Base-by-base conservation (phyloP, 2,113 vertebrate species). In the Poeciliopsis turrubarensis region DNA sequence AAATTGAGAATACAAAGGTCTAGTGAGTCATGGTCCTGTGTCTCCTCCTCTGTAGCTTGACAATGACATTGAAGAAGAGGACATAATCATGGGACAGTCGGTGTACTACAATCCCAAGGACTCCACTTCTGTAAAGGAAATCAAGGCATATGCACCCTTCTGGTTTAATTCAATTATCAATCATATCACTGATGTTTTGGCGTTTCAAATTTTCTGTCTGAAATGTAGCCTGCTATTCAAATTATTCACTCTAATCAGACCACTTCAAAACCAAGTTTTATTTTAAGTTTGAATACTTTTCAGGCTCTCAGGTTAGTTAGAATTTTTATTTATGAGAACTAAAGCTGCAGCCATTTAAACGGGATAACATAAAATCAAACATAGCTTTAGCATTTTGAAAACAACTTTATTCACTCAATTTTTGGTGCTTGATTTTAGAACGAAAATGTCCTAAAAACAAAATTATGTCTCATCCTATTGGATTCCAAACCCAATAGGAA, bases 21-120 rank as follows among this genome's bases (percentile, higher is more conserved):
- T 3, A 62, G 26, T 17, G 22, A 47, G 4, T 60, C 5, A 26
- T 64, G 62, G 69, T 61, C 17, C 60, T 19, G 25, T 10, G 60
- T 84, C 31, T 88, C 22, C 22, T 80, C 63, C 65, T 54, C 62
- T 60, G 17, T 57, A 90, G 85, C 73, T 64, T 80, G 76, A 77
- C 71, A 9, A 14, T 37, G 63, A 69, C 13, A 65, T 32, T 70
- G n/a, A 69, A 72, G 84, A 86, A 62, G 82, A 83, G 79, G 69
- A 68, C 76, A 85, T 65, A 39, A 64, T 61, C 78, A 86, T 70
- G 13, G 71, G 75, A 68, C 27, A 65, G 76, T 79, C 81, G 25
- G 31, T 86, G 37, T 70, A 86, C 83, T 82, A 75, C 81, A 89
- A 89, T 67, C 88, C 91, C 15, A 34, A 80, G 73, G 78, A 61